Evolutionary conservation across 2,113 vertebrate genomes (phyloP).

Genomic region (Rafetus swinhoei): DNA sequence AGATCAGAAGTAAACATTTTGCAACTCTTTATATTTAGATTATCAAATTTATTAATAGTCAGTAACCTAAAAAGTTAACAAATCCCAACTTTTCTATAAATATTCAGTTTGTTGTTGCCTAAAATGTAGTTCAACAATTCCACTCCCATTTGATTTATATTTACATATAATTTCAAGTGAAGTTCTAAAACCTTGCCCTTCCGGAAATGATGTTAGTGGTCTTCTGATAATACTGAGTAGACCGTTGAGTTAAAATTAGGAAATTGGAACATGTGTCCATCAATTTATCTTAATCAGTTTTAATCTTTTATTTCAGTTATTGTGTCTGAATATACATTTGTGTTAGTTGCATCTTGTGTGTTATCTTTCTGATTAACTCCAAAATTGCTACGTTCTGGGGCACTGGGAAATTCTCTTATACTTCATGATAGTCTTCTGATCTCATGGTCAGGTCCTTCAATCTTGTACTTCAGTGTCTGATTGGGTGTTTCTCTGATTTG

Average conservation of each 20-base stretch:
- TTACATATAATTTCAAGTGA: not conserved
- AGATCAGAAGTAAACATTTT: not conserved
- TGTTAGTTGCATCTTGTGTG: not conserved
- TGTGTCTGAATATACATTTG: not conserved
- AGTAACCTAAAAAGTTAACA: not conserved
- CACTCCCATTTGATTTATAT: not conserved
- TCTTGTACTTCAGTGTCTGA: not conserved
- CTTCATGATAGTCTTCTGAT: not conserved
- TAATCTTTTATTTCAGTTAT: not conserved
- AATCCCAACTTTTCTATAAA: not conserved
- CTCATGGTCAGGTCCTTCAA: not conserved
- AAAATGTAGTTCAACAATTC: not conserved
- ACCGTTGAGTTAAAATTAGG: not conserved
- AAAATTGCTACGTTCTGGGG: not conserved
- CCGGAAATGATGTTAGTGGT: not conserved
- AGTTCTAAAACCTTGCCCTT: not conserved
- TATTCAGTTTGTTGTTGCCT: not conserved
- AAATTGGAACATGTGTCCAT: not conserved
- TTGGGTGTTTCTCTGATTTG: not conserved
- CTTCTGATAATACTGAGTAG: not conserved
- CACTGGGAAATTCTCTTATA: not conserved
- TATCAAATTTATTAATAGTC: not conserved
- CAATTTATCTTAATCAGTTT: not conserved
- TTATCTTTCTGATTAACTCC: not conserved
- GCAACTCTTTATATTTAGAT: not conserved